phyloP scores from a whole-genome alignment of 2,888 invertebrate genomes.

The Platerodrilus igneus region DNA sequence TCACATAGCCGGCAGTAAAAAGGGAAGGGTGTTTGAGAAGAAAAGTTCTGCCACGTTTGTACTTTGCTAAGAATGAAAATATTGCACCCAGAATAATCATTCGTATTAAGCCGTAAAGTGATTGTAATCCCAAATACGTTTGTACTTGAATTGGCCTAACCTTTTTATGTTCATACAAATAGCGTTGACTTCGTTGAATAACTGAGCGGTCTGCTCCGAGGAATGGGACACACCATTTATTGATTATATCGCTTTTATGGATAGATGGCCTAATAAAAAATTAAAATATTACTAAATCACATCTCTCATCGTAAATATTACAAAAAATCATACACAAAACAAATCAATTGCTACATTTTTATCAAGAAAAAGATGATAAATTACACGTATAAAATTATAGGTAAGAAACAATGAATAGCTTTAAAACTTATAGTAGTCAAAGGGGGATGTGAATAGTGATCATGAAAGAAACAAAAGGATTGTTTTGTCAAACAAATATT shows the following conservation, averaged over 20 bases:
- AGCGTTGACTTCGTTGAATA: conserved; percentile 73
- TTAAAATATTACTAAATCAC: too few species aligned
- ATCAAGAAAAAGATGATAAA: too few species aligned
- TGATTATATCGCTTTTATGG: conserved; percentile 20
- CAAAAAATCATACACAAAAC: too few species aligned
- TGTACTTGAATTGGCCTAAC: conserved; percentile 73
- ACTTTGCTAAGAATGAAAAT: conserved; percentile 57
- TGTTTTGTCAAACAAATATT: too few species aligned
- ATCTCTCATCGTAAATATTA: too few species aligned
- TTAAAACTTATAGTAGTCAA: too few species aligned
- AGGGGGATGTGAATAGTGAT: too few species aligned
- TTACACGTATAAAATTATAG: too few species aligned
- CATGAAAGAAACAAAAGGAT: too few species aligned
- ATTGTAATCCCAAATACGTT: conserved; percentile 57
- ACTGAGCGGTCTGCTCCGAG: conserved; percentile 79
- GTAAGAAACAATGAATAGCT: too few species aligned
- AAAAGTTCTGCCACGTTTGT: conserved; percentile 57
- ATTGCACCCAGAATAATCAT: conserved; percentile 55
- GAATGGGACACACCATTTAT: conserved; percentile 69
- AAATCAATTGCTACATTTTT: too few species aligned
- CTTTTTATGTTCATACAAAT: conserved; percentile 61
- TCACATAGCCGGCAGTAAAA: conserved; percentile 68
- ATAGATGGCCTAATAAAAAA: conserved; percentile 14
- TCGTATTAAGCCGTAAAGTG: conserved; percentile 51
- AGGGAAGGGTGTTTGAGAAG: conserved; percentile 54